phyloP scores from a whole-genome alignment of 30 jellyfish, hydroid and myxozoan genomes.

The Cassiopea xamachana region DNA sequence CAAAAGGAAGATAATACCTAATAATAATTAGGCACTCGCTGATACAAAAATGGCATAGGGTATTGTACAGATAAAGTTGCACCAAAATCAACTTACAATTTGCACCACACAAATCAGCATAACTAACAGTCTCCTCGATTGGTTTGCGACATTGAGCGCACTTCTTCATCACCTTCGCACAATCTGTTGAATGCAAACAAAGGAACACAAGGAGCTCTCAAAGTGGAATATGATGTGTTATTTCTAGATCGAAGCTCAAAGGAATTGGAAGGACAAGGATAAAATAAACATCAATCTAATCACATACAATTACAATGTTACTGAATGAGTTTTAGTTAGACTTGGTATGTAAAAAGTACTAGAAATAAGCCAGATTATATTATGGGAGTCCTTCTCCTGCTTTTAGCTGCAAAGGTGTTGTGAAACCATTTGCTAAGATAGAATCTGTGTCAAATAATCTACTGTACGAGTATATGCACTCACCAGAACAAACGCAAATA shows the following conservation, averaged over 20 bases:
- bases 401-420: background rate
- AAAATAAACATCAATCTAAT: too few relatives aligned
- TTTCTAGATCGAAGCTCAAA: background rate
- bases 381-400: too few relatives aligned
- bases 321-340: too few relatives aligned
- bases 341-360: too few relatives aligned
- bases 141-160: constrained; percentile 87
- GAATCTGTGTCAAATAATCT: background rate
- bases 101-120: constrained; percentile 53
- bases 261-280: background rate
- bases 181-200: constrained; percentile 38
- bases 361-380: too few relatives aligned
- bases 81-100: constrained; percentile 10
- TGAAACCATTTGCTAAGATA: too few relatives aligned
- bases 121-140: constrained; percentile 60
- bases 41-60: background rate
- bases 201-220: background rate
- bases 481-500: constrained; percentile 82
- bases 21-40: background rate
- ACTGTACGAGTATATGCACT: background rate
- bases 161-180: constrained; percentile 84
- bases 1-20: too few relatives aligned
- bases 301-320: too few relatives aligned
- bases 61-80: background rate
- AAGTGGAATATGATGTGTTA: background rate